Evolutionary conservation across 2,888 invertebrate genomes (phyloP).

Genomic region (Eretmocerus hayati): DNA sequence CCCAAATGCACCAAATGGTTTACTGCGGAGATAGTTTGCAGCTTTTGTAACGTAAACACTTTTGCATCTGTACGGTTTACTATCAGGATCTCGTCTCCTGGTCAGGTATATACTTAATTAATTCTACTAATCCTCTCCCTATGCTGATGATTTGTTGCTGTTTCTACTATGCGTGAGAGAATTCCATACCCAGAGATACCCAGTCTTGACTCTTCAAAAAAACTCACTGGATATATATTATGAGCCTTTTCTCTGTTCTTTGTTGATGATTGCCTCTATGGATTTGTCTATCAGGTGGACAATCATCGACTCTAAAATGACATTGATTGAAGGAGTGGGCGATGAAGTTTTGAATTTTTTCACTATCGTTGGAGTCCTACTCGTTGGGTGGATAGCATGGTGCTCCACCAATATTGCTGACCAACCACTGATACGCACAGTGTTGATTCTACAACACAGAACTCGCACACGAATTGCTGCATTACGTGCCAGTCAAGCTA

Average conservation of each 20-base stretch:
- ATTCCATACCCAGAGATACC: too few species aligned
- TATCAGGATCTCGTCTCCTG: too few species aligned
- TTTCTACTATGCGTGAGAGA: too few species aligned
- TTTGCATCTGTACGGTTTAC: too few species aligned
- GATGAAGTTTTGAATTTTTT: slow-evolving; percentile 76
- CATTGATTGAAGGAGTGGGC: slow-evolving; percentile 74
- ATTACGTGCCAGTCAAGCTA: slow-evolving; percentile 32
- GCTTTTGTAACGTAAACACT: slow-evolving; percentile 16
- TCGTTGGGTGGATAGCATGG: slow-evolving; percentile 63
- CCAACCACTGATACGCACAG: slow-evolving; percentile 61
- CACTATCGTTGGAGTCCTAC: slow-evolving; percentile 53
- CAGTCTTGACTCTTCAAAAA: too few species aligned
- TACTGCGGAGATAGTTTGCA: slow-evolving; percentile 14
- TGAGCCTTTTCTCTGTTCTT: too few species aligned
- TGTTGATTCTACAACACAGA: slow-evolving; percentile 58
- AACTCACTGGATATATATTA: background rate
- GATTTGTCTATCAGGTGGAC: slow-evolving; percentile 2
- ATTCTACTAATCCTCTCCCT: too few species aligned
- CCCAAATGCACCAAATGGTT: slow-evolving; percentile 24
- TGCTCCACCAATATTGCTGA: slow-evolving; percentile 70
- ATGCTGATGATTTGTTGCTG: too few species aligned
- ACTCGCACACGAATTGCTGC: slow-evolving; percentile 44
- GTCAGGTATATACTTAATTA: too few species aligned
- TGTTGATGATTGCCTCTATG: too few species aligned
- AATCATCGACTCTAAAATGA: slow-evolving; percentile 50